phyloP scores from a whole-genome alignment of 1,140 invertebrate species.

The Brachionus sp. region DNA sequence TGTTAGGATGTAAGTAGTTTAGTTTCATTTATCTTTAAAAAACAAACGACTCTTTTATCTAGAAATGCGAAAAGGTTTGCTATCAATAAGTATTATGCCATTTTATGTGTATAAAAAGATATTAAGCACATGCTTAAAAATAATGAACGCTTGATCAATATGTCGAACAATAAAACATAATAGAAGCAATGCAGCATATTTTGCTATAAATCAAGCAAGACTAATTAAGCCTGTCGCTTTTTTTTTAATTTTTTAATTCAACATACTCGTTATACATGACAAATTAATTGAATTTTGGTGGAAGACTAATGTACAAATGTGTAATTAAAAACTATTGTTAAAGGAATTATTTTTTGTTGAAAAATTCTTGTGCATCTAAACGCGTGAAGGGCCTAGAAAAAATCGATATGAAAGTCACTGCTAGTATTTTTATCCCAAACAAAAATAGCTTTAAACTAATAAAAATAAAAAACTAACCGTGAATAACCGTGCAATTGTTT shows the following conservation, averaged over 20 bases:
- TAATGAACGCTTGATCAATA: neutral
- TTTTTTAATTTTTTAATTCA: neutral
- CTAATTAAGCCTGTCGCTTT: neutral
- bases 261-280: neutral
- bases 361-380: neutral
- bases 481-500: neutral
- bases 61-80: neutral
- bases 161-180: neutral
- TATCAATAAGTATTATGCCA: neutral
- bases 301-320: neutral
- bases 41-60: neutral
- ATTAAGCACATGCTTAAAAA: slow-evolving; percentile 9
- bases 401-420: neutral
- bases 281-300: neutral
- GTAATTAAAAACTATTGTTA: no score
- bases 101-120: slow-evolving; percentile 18
- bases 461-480: neutral
- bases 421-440: neutral
- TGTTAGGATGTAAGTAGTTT: no score
- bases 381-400: neutral
- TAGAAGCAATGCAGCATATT: neutral
- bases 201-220: neutral
- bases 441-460: neutral
- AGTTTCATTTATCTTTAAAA: neutral
- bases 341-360: no score